Conservation (phyloP, 30 jellyfish, hydroid and myxozoan species). For the Mastigias papua region DNA sequence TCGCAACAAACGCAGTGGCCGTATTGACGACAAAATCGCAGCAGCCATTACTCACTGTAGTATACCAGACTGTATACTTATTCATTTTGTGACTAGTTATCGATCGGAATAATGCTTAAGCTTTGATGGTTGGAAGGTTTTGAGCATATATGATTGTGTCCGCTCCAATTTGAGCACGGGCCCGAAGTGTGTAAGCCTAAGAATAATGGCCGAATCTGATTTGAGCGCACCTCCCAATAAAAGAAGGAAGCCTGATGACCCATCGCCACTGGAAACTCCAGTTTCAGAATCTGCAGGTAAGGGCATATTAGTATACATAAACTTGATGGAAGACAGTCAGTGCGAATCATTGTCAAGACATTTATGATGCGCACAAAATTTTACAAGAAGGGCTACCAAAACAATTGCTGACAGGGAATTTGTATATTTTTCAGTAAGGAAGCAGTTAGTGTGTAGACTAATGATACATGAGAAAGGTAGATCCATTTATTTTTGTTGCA, state of each 20-base stretch:
- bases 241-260: conserved; percentile 88
- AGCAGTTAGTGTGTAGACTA: neutral
- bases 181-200: conserved; percentile 25
- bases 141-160: conserved; percentile 68
- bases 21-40: conserved; percentile 59
- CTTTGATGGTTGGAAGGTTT: conserved; percentile 39
- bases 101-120: conserved; percentile 45
- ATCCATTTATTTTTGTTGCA: neutral
- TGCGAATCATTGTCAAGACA: neutral
- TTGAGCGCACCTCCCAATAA: conserved; percentile 94
- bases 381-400: conserved; percentile 2
- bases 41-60: conserved; percentile 27
- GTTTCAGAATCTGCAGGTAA: conserved; percentile 90
- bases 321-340: conserved; percentile 8
- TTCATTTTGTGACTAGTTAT: conserved; percentile 12
- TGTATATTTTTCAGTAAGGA: neutral
- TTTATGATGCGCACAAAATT: conserved; percentile 15
- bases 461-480: neutral
- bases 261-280: conserved; percentile 92
- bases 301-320: conserved; percentile 4
- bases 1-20: conserved; percentile 75
- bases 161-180: conserved; percentile 62
- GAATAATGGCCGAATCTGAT: conserved; percentile 93
- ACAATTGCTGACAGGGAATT: neutral
- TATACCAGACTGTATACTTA: conserved; percentile 58